Conservation (phyloP, 2,797 vertebrate species). For the Salmo trutta region DNA sequence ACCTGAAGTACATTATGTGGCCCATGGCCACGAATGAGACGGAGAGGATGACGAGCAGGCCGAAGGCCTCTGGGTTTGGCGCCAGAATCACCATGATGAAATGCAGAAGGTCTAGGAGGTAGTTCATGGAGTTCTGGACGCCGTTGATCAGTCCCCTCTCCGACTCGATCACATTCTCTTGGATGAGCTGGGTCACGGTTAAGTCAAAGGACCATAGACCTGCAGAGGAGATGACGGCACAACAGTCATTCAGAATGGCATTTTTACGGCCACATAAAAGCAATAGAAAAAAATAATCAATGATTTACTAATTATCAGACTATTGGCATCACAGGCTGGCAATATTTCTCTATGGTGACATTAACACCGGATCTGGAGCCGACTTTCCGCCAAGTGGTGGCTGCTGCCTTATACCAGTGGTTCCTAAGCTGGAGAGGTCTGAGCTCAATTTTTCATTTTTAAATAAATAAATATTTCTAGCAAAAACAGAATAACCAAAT, state of each 20-base stretch:
- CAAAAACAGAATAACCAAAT: no score
- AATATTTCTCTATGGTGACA: conserved; percentile 43
- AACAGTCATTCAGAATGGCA: not conserved
- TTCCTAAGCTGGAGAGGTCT: no score
- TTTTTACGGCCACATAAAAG: conserved; percentile 43
- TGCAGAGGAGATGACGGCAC: conserved; percentile 48
- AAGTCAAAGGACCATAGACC: conserved; percentile 99
- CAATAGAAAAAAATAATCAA: not conserved
- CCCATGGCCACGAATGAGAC: conserved; percentile 96
- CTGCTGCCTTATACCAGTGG: no score
- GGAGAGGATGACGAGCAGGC: conserved; percentile 94
- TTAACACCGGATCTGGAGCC: not conserved
- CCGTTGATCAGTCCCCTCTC: conserved; percentile 97
- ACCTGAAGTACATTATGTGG: conserved; percentile 95
- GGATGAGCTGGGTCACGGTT: conserved; percentile 96
- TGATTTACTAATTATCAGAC: conserved; percentile 9
- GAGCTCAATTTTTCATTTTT: no score
- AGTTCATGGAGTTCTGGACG: conserved; percentile 99
- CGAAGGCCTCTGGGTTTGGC: conserved; percentile 95
- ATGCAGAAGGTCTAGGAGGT: conserved; percentile 96
- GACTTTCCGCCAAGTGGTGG: no score
- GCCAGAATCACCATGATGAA: conserved; percentile 99
- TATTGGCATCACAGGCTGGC: conserved; percentile 68
- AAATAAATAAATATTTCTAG: no score
- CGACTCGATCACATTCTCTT: conserved; percentile 95